Percentiles rank a stretch among this genome's conserved stretches.
Conservation (phyloP, 2,113 vertebrate genomes). For the Motacilla tschutschensis region DNA sequence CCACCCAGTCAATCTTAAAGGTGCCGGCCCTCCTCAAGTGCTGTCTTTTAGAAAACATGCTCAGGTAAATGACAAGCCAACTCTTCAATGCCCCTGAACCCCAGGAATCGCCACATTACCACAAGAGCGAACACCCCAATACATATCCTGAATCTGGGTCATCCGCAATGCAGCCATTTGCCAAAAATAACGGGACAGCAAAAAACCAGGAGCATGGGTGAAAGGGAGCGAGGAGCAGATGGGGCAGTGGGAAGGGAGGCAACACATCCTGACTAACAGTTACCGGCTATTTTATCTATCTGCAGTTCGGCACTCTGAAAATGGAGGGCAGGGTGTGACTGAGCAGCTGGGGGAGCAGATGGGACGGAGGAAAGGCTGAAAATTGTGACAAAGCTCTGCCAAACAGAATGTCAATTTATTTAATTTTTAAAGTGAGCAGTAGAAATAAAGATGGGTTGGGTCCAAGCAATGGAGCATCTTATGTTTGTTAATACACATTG, state of each 20-base stretch:
- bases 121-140: background rate
- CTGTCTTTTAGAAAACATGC: background rate
- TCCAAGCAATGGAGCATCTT: background rate
- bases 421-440: constrained; percentile 45
- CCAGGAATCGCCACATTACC: background rate
- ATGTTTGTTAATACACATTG: background rate
- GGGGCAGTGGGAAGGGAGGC: constrained; percentile 55
- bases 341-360: constrained; percentile 64
- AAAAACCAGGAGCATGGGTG: background rate
- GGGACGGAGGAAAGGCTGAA: constrained; percentile 42
- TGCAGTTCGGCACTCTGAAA: constrained; percentile 3
- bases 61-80: background rate
- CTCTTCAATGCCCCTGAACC: background rate
- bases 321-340: constrained; percentile 55
- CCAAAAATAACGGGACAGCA: constrained; percentile 29
- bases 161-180: constrained; percentile 42
- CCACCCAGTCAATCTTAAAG: background rate
- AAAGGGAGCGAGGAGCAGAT: constrained; percentile 28
- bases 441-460: constrained; percentile 26
- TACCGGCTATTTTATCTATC: constrained; percentile 35
- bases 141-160: background rate
- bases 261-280: constrained; percentile 56
- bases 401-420: constrained; percentile 34
- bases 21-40: background rate
- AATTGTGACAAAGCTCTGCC: constrained; percentile 55